These are phyloP conservation scores for Athene cunicularia DNA, from an alignment of 2,113 vertebrate genomes.

Conservation along the genomic window DNA sequence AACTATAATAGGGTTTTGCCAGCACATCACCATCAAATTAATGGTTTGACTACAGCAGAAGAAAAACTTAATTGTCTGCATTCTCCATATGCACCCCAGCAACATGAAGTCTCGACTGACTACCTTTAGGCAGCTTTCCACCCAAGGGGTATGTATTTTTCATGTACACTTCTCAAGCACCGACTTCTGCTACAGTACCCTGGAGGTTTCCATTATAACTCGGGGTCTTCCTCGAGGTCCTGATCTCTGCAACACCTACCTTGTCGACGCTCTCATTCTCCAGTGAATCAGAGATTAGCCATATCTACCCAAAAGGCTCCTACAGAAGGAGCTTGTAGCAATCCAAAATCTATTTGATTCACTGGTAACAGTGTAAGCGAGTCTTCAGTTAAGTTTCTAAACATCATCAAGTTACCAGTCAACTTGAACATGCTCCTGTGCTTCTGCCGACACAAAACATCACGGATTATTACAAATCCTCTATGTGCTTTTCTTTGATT, in stretches of 20 bases:
- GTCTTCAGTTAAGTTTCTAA: background rate
- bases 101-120: background rate
- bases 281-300: background rate
- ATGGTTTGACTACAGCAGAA: background rate
- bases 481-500: accelerated
- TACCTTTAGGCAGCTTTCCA: background rate
- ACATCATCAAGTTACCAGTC: background rate
- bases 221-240: background rate
- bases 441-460: background rate
- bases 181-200: background rate
- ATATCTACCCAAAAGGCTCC: accelerated
- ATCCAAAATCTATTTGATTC: background rate
- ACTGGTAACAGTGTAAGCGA: accelerated
- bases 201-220: background rate
- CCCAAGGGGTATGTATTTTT: background rate
- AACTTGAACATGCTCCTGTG: background rate
- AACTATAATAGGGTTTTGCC: background rate
- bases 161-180: background rate
- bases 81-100: accelerated
- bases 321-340: background rate
- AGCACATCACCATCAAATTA: background rate
- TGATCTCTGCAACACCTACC: accelerated
- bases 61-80: background rate
- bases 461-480: background rate
- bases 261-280: accelerated